Base-by-base conservation (phyloP, 2,888 invertebrate species). In the Leucophenga maculata region DNA sequence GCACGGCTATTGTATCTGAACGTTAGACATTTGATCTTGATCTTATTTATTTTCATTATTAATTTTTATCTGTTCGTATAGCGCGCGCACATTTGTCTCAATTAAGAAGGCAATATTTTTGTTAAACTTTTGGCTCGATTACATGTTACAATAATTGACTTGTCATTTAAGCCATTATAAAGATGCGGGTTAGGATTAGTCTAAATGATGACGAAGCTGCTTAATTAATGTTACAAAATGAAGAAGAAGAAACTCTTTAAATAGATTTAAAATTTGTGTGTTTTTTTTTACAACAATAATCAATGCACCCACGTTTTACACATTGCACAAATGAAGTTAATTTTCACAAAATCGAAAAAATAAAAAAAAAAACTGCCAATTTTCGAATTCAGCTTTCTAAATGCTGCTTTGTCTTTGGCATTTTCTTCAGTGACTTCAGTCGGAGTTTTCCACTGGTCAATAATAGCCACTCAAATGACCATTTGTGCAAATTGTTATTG, bases 401-500 rank as follows among this genome's bases (percentile, higher is more conserved):
- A 50, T 50, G 50, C 11, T 50, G 18, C 54, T 64, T 59, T 54
- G 67, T 67, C 46, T 57, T 31, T 44, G 52, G n/a, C 9, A n/a
- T 60, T 20, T 69, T 26, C 26, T 4, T 26, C 26, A 26, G 26
- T 26, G 26, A 26, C 26, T 26, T n/a, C n/a, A n/a, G 67, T 66
- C 70, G 72, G 67, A 71, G 66, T 70, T 72, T 69, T 72, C 71
- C 69, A 60, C 75, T 73, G 76, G 74, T 18, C 62, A 48, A 62
- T 77, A 77, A 76, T 82, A 76, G 73, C 74, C 78, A 79, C 79
- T 78, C 75, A 76, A 77, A 77, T 74, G 78, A 76, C 80, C 83
- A 86, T 83, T 85, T 86, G 80, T 78, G 85, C 82, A 86, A 86
- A 86, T 86, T 80, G 84, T 84, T 86, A 83, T 85, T 86, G 85